These are phyloP conservation scores for Scaptomyza tumidula DNA, from an alignment of 2,888 invertebrate genomes.

Conservation along the genomic window DNA sequence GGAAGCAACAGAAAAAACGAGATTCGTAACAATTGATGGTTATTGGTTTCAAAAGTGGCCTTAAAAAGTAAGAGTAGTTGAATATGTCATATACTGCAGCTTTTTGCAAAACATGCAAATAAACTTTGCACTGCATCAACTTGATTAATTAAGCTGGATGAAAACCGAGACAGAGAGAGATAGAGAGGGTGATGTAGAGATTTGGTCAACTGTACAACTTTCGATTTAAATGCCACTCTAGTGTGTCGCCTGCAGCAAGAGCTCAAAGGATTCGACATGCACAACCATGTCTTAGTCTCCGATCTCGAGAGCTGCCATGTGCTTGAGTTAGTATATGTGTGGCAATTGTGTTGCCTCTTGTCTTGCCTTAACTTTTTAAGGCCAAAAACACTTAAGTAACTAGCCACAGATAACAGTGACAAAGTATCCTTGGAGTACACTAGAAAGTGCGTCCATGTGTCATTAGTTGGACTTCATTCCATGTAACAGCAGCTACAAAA, in stretches of 20 bases:
- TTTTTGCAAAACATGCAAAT: slow-evolving; percentile 1
- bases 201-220: neutral
- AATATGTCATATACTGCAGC: neutral
- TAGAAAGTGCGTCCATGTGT: slow-evolving; percentile 12
- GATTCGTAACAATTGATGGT: neutral
- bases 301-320: neutral
- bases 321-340: neutral
- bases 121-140: neutral
- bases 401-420: slow-evolving; percentile 11
- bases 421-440: slow-evolving; percentile 10
- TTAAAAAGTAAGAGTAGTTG: neutral
- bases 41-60: neutral
- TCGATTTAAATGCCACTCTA: slow-evolving; percentile 5
- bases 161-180: neutral
- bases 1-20: neutral
- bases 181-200: neutral
- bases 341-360: slow-evolving; percentile 9
- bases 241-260: slow-evolving; percentile 9
- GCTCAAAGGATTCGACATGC: slow-evolving; percentile 11
- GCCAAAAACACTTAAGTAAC: neutral
- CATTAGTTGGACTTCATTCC: neutral
- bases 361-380: no score
- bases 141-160: slow-evolving; percentile 2
- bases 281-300: neutral
- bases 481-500: neutral